These are phyloP conservation scores for Pocillopora damicornis DNA, from an alignment of 64 coral and sea anemone species.

Conservation along the genomic window DNA sequence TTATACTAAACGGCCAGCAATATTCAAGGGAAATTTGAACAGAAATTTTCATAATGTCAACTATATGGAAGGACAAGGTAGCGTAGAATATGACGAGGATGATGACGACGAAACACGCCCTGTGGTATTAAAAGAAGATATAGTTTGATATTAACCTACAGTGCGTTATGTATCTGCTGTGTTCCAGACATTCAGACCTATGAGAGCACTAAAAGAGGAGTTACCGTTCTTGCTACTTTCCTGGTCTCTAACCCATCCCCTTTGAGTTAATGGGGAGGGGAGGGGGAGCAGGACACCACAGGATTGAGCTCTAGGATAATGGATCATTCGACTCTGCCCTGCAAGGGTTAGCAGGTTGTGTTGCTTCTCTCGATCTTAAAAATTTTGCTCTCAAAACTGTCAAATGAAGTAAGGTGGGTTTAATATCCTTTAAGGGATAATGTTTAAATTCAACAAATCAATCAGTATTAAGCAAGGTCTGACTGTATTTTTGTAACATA, in stretches of 20 bases:
- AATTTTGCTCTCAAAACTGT: neutral
- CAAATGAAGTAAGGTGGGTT: neutral
- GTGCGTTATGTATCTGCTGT: neutral
- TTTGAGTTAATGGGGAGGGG: neutral
- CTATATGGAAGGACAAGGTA: conserved; percentile 13
- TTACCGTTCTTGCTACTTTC: neutral
- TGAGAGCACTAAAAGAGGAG: neutral
- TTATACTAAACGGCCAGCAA: conserved; percentile 1
- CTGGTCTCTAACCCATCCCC: neutral
- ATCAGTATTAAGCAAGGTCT: neutral
- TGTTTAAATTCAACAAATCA: neutral
- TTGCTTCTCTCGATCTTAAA: neutral
- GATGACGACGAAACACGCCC: conserved; percentile 28
- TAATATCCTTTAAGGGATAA: neutral
- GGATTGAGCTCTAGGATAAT: neutral
- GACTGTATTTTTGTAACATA: neutral
- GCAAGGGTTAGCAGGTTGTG: too few relatives aligned
- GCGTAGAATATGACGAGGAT: conserved; percentile 36
- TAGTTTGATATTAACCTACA: conserved; percentile 43
- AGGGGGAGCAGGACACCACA: neutral
- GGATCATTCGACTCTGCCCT: neutral
- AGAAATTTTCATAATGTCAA: conserved; percentile 70
- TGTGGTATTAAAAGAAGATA: conserved; percentile 25
- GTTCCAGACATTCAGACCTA: neutral
- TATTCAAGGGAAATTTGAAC: conserved; percentile 37